These are phyloP conservation scores for Galago senegalensis DNA, from an alignment of 2,797 vertebrate species.

Conservation along the genomic window DNA sequence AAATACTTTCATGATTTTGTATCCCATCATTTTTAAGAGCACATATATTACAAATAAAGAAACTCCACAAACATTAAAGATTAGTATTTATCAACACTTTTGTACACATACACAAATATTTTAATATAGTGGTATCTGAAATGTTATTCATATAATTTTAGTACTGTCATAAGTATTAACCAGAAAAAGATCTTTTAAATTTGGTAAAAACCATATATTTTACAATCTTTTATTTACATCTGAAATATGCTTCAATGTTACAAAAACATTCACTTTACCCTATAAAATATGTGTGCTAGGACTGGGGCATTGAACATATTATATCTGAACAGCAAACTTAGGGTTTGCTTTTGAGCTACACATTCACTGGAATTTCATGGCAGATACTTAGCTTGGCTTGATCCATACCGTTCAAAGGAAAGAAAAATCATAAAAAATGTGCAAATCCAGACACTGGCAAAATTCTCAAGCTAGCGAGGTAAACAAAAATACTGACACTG, in stretches of 20 bases:
- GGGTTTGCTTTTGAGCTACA: constrained; percentile 91
- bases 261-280: constrained; percentile 94
- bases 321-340: constrained; percentile 87
- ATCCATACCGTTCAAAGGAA: constrained; percentile 89
- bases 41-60: constrained; percentile 83
- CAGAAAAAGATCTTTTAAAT: constrained; percentile 94
- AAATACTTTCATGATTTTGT: constrained; percentile 82
- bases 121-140: constrained; percentile 94
- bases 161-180: constrained; percentile 92
- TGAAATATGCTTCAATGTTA: constrained; percentile 97
- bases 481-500: constrained; percentile 84
- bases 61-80: constrained; percentile 81
- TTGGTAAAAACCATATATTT: constrained; percentile 93
- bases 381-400: constrained; percentile 89
- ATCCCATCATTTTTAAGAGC: constrained; percentile 72
- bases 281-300: constrained; percentile 92
- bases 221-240: constrained; percentile 99
- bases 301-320: constrained; percentile 87
- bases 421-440: constrained; percentile 86
- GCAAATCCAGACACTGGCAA: constrained; percentile 88
- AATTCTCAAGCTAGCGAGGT: constrained; percentile 87
- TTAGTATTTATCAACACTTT: constrained; percentile 85
- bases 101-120: constrained; percentile 92
- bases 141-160: constrained; percentile 97
- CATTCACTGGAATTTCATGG: constrained; percentile 90